Base-by-base conservation (phyloP, 2,888 invertebrate species). In the Phortica magna region DNA sequence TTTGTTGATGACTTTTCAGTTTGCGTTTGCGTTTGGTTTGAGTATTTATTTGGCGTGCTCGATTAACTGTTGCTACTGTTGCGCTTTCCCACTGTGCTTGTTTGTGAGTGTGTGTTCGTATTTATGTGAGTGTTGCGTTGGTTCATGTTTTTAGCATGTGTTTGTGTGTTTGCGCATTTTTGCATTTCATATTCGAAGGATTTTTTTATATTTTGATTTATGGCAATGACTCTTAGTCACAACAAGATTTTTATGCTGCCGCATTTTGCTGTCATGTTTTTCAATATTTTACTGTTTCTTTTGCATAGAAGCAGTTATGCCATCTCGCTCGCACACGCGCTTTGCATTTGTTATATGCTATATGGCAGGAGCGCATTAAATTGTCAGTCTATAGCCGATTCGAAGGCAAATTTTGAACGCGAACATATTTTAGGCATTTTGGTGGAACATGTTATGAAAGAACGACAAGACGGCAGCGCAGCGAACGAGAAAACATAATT, bases 351-450 rank as follows among this genome's bases (percentile, higher is more conserved):
- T 7, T 48, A 31, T 31, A 5, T 59, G 57, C 14, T 17, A 70
- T 31, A 68, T 41, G 43, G 42, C 67, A 9, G 14, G 77, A 80
- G 81, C 81, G 89, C 90, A 90, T 90, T 89, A 89, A 89, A 82
- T 89, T 89, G 89, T 89, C 90, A 90, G 83, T 83, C 85, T 17
- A 53, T 48, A 39, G n/a, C 76, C 80, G 61, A 53, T 67, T 12
- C 10, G 12, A 85, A 87, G 88, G 83, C 84, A 78, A 61, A 19
- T 61, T 17, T 17, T 61, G 22, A 81, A 83, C 80, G 81, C 74
- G 87, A 90, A 90, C 90, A 90, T 90, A 90, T 90, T 90, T 90
- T 87, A 80, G 82, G 81, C 88, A 89, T 90, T 89, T 90, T 83
- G 79, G 76, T 57, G 70, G 64, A 77, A 76, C 75, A 77, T 76